Base-by-base conservation (phyloP, 92 coral and sea anemone species). In the Porites cylindrica region DNA sequence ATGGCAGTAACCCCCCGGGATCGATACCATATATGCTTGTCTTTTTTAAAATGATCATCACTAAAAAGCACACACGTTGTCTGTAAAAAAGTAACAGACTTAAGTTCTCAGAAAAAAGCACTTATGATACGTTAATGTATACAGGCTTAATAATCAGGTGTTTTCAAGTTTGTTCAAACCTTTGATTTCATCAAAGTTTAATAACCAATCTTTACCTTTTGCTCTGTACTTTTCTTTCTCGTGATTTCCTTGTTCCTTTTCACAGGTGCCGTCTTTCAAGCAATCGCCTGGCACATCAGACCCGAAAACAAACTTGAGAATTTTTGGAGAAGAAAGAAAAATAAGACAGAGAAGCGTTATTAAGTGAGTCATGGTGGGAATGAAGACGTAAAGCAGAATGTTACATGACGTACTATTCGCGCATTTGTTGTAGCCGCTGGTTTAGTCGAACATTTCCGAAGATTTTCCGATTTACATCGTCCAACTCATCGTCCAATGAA, bases 161-260 rank as follows among this genome's bases (percentile, higher is more conserved):
- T 38, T 38, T 38, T 5, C 47, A 38, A 38, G 47, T 38, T 38
- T 38, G 47, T 38, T 29, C 32, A 29, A 29, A 29, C 32, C 32
- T 29, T 29, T 29, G 32, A 29, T 29, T 4, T 38, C 47, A 38
- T 38, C 47, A 38, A 38, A 38, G 47, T 38, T 38, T 38, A 38
- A 38, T 4, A 38, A 38, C 6, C 47, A 38, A 38, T 38, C 47
- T 4, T n/a, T 65, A 90, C 96, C 96, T 85, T 85, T 85, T 24
- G 68, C 13, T 10, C 13, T 76, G 91, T 93, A 93, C 81, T 93
- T 93, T 23, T 75, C 87, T 86, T 85, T 93, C 53, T 77, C 88
- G 8, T 88, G 92, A 14, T 91, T 78, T 38, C 20, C 64, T 7
- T 79, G 68, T 1, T 81, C 84, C 16, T 53, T 77, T 1, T 68